Percentiles rank a stretch among this genome's conserved stretches.
These are phyloP conservation scores for Daubentonia madagascariensis DNA, from an alignment of 2,113 vertebrate species.

Conservation along the genomic window DNA sequence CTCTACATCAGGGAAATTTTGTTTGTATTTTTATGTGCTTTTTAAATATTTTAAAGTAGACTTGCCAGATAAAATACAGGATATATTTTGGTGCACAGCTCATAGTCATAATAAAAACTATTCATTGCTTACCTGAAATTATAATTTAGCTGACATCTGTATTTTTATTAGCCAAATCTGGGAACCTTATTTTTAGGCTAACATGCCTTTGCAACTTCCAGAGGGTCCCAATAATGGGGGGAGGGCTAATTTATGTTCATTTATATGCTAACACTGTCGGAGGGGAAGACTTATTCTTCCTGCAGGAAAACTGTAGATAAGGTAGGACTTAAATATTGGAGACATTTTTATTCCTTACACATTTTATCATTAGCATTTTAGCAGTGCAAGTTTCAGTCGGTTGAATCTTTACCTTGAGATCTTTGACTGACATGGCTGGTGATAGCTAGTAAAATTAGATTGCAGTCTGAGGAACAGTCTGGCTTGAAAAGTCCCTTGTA, in stretches of 20 bases:
- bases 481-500: background rate
- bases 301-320: background rate
- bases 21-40: constrained; percentile 19
- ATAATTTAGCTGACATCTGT: background rate
- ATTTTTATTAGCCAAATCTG: constrained; percentile 31
- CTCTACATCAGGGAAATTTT: background rate
- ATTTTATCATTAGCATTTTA: background rate
- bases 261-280: background rate
- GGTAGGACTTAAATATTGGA: background rate
- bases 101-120: background rate
- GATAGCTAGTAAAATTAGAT: background rate
- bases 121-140: background rate
- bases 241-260: background rate
- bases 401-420: background rate
- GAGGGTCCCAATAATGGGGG: background rate
- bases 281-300: background rate
- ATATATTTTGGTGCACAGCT: background rate
- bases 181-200: background rate
- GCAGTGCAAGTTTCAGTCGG: accelerated
- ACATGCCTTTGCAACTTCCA: background rate
- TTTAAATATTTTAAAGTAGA: constrained; percentile 24
- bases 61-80: background rate
- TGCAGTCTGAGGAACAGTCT: background rate
- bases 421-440: background rate
- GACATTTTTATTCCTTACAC: background rate